A percentile compares a stretch with the other conserved stretches of the same genome.
Conservation (phyloP, 1,140 invertebrate species). For the Aphidius gifuensis region DNA sequence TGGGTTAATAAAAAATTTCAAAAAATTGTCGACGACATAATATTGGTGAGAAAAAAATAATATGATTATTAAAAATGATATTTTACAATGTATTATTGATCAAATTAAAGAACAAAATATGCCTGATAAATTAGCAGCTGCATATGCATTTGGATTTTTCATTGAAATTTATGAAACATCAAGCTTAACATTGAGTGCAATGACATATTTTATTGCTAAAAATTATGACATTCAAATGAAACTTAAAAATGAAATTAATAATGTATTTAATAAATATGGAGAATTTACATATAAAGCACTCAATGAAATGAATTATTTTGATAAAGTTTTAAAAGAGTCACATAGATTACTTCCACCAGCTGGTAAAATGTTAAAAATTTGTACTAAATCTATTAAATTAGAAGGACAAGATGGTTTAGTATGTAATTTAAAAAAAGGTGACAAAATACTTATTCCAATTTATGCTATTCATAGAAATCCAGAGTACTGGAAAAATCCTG, state of each 20-base stretch:
- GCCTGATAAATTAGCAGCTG: constrained; percentile 12
- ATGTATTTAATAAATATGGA: constrained; percentile 50
- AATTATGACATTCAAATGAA: constrained; percentile 53
- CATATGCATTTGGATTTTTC: constrained; percentile 35
- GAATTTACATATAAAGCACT: constrained; percentile 60
- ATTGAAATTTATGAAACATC: constrained; percentile 57
- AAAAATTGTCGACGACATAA: constrained; percentile 14
- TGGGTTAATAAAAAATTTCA: constrained; percentile 26
- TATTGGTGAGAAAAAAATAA: constrained; percentile 19
- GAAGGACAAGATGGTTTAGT: constrained; percentile 31
- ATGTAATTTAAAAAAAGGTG: constrained; percentile 31
- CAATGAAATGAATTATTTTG: constrained; percentile 58
- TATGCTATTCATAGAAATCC: constrained; percentile 51
- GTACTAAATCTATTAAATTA: constrained; percentile 38
- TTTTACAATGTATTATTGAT: constrained; percentile 32
- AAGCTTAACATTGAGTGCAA: constrained; percentile 40
- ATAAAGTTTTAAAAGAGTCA: constrained; percentile 55
- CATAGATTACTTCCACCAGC: constrained; percentile 43
- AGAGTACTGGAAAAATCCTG: constrained; percentile 60
- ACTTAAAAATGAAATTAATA: constrained; percentile 51
- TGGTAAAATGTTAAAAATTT: constrained; percentile 34
- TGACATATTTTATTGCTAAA: constrained; percentile 39
- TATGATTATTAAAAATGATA: constrained; percentile 27
- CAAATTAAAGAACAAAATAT: constrained; percentile 23
- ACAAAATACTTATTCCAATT: constrained; percentile 42